Evolutionary conservation across 2,113 vertebrate genomes (phyloP).

Genomic region (Paraplagusia blochii): DNA sequence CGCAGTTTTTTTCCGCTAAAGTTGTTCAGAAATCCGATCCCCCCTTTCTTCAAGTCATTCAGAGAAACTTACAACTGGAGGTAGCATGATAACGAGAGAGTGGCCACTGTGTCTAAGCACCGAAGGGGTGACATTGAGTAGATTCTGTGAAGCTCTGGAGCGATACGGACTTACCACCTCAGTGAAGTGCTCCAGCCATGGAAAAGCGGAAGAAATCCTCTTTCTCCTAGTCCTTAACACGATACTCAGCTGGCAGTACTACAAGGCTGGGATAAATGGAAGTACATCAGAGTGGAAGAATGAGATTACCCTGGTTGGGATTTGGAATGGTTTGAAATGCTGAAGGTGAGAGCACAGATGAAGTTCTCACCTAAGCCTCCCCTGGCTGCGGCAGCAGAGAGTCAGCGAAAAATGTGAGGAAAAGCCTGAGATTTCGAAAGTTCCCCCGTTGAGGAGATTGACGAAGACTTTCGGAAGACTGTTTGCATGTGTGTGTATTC

Average conservation of each 20-base stretch:
- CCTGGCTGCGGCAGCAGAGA: slow-evolving; percentile 23
- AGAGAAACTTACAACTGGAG: slow-evolving; percentile 39
- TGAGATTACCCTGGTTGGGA: slow-evolving; percentile 70
- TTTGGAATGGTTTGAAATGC: slow-evolving; percentile 66
- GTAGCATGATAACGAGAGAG: slow-evolving; percentile 40
- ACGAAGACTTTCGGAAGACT: slow-evolving; percentile 2
- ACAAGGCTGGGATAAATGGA: slow-evolving; percentile 69
- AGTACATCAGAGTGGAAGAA: slow-evolving; percentile 68
- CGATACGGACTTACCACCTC: slow-evolving; percentile 61
- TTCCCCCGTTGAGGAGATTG: slow-evolving; percentile 8
- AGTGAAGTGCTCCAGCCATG: slow-evolving; percentile 59
- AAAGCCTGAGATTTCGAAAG: slow-evolving; percentile 21
- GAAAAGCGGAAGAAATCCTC: slow-evolving; percentile 67
- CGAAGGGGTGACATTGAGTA: slow-evolving; percentile 56
- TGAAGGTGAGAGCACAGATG: slow-evolving; percentile 62
- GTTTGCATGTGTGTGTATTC: not conserved
- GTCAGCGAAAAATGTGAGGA: slow-evolving; percentile 31
- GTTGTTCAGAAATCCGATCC: slow-evolving; percentile 14
- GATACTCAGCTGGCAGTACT: slow-evolving; percentile 66
- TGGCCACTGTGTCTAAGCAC: slow-evolving; percentile 42
- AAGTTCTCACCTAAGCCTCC: slow-evolving; percentile 66
- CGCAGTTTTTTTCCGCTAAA: slow-evolving; percentile 15
- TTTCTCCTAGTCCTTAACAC: slow-evolving; percentile 61
- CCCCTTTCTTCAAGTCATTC: slow-evolving; percentile 29
- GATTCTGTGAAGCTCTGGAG: slow-evolving; percentile 36